These are phyloP conservation scores for Drosophila sproati DNA, from an alignment of 1,140 invertebrate species.

Conservation along the genomic window DNA sequence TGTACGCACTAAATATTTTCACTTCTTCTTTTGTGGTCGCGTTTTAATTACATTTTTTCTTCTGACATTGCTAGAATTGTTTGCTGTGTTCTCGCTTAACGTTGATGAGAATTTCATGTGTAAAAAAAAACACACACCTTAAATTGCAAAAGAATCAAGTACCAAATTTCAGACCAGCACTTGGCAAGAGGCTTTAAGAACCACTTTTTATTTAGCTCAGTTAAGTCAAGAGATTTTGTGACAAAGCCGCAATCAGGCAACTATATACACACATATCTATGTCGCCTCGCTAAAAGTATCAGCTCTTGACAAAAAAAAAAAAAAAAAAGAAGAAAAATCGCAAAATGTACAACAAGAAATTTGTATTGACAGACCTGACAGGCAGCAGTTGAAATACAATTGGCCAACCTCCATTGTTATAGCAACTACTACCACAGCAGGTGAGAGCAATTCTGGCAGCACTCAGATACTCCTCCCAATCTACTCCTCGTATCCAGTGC, in stretches of 20 bases:
- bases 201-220: conserved; percentile 10
- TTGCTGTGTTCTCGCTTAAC: neutral
- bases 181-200: conserved; percentile 19
- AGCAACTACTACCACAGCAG: conserved; percentile 53
- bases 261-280: conserved; percentile 20
- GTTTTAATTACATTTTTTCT: no score
- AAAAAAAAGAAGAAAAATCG: conserved; percentile 23
- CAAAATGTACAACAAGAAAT: conserved; percentile 40
- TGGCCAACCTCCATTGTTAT: conserved; percentile 68
- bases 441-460: conserved; percentile 36
- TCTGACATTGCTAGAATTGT: neutral
- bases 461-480: neutral
- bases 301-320: conserved; percentile 11
- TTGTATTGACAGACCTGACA: conserved; percentile 67
- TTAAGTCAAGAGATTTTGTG: conserved; percentile 15
- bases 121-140: conserved; percentile 8
- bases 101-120: neutral
- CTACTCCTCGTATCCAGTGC: conserved; percentile 8
- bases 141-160: neutral
- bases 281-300: conserved; percentile 48
- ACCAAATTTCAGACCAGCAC: conserved; percentile 6
- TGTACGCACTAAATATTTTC: neutral
- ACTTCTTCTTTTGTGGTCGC: neutral
- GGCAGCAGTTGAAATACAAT: conserved; percentile 58
- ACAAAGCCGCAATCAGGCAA: conserved; percentile 42